Evolutionary conservation across 1,140 invertebrate species (phyloP).

Genomic region (Scaptodrosophila lebanonensis): DNA sequence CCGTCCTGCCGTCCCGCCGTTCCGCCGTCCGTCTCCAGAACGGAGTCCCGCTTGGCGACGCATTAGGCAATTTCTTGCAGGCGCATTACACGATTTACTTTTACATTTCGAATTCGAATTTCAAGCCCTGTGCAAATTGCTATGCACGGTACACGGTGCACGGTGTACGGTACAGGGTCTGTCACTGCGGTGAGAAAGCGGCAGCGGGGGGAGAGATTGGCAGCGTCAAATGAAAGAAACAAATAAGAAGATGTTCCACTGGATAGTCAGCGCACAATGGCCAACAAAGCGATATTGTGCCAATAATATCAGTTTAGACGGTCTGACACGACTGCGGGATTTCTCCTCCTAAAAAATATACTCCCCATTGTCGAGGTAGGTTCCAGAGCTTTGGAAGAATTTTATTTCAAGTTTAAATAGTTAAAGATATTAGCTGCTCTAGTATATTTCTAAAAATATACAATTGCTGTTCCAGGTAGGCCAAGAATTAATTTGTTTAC

Average conservation of each 20-base stretch:
- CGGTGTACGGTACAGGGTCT: background rate
- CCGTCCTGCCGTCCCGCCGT: background rate
- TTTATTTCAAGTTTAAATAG: too few species aligned
- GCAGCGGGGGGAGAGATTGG: conserved; percentile 5
- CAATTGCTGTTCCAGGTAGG: too few species aligned
- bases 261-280: conserved; percentile 52
- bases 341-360: too few species aligned
- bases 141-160: conserved; percentile 24
- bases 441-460: too few species aligned
- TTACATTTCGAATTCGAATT: conserved; percentile 67
- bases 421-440: too few species aligned
- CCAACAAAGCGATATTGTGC: background rate
- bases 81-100: conserved; percentile 72
- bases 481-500: too few species aligned
- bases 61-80: conserved; percentile 73
- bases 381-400: too few species aligned
- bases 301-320: background rate
- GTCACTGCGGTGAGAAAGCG: conserved; percentile 1
- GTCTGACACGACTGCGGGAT: too few species aligned
- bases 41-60: conserved; percentile 19
- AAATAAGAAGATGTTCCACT: conserved; percentile 56
- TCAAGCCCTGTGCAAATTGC: conserved; percentile 70
- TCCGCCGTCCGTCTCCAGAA: conserved; percentile 5
- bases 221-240: conserved; percentile 34
- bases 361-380: too few species aligned